phyloP scores from a whole-genome alignment of 2,113 vertebrate genomes.

The Taxidea taxus region DNA sequence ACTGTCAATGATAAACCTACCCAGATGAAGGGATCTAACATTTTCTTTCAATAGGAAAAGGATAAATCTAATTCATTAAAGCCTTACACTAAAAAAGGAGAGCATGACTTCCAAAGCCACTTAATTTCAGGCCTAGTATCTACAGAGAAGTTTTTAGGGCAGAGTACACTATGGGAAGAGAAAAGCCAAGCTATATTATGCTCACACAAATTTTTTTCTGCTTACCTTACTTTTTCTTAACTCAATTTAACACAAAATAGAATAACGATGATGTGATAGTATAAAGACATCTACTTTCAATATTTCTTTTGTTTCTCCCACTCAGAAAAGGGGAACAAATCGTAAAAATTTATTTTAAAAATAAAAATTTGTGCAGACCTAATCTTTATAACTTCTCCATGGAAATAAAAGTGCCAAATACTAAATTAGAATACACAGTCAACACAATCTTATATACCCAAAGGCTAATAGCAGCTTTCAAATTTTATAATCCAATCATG shows the following conservation, averaged over 20 bases:
- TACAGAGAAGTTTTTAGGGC: not conserved
- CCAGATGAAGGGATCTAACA: not conserved
- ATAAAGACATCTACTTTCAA: conserved; percentile 19
- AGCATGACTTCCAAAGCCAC: not conserved
- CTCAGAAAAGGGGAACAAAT: not conserved
- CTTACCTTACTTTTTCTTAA: not conserved
- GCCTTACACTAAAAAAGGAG: not conserved
- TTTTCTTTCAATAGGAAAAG: not conserved
- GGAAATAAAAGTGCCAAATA: not conserved
- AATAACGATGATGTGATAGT: conserved; percentile 38
- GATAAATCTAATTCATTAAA: conserved; percentile 27
- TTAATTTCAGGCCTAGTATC: conserved; percentile 1
- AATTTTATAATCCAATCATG: conserved; percentile 3
- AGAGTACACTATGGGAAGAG: not conserved
- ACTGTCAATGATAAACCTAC: not conserved
- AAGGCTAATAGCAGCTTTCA: not conserved
- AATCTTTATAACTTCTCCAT: not conserved
- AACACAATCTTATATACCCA: not conserved
- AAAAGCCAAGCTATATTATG: not conserved
- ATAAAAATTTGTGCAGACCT: not conserved
- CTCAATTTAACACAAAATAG: conserved; percentile 22
- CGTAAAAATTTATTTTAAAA: not conserved
- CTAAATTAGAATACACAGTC: conserved; percentile 30
- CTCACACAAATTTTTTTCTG: not conserved
- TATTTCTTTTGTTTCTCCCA: not conserved